phyloP scores from a whole-genome alignment of 2,888 invertebrate genomes.

The Julus scanicus region DNA sequence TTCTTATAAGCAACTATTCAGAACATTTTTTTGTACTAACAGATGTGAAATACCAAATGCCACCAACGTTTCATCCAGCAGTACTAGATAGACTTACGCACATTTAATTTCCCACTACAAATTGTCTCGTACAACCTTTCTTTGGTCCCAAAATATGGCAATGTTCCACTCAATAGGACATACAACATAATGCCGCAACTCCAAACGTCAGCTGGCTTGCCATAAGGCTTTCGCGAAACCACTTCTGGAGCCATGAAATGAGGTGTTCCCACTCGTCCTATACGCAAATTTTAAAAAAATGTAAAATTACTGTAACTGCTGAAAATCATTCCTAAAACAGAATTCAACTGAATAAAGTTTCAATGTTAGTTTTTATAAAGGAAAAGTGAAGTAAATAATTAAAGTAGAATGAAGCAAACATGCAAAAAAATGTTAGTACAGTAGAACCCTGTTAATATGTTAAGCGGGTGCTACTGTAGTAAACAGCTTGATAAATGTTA shows the following conservation, averaged over 20 bases:
- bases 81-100: conserved; percentile 66
- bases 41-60: neutral
- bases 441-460: no score
- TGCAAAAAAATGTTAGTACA: neutral
- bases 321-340: neutral
- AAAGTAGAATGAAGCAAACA: neutral
- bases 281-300: conserved; percentile 59
- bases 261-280: conserved; percentile 93
- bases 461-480: no score
- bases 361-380: neutral
- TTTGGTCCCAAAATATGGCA: conserved; percentile 95
- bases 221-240: conserved; percentile 86
- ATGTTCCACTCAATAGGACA: conserved; percentile 89
- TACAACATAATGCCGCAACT: conserved; percentile 95
- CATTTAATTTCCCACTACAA: conserved; percentile 83
- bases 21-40: neutral
- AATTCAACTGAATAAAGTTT: neutral
- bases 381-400: neutral
- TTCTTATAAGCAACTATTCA: neutral
- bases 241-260: conserved; percentile 99
- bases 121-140: conserved; percentile 93
- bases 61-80: conserved; percentile 25
- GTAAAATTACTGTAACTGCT: neutral
- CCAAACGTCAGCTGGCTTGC: conserved; percentile 97
- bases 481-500: no score